Conservation (phyloP, 2,888 invertebrate genomes). For the Carterocephalus palaemon region DNA sequence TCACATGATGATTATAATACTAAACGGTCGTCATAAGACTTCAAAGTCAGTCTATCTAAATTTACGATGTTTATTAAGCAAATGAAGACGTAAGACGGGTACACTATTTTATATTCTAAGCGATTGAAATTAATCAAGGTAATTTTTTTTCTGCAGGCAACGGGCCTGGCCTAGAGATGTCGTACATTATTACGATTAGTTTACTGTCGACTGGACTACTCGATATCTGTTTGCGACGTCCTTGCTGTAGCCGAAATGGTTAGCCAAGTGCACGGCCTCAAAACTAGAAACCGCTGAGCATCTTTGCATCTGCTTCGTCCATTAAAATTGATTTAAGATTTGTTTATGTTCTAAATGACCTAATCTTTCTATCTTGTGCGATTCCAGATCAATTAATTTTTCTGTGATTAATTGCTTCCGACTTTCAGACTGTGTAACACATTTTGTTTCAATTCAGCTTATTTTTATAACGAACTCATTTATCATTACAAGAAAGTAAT, state of each 20-base stretch:
- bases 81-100: slow-evolving; percentile 50
- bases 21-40: slow-evolving; percentile 34
- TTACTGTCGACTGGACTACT: slow-evolving; percentile 46
- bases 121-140: slow-evolving; percentile 54
- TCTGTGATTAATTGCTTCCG: slow-evolving; percentile 20
- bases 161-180: slow-evolving; percentile 56
- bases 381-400: slow-evolving; percentile 15
- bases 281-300: background rate
- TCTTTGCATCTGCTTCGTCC: slow-evolving; percentile 29
- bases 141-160: slow-evolving; percentile 48
- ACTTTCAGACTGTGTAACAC: slow-evolving; percentile 14
- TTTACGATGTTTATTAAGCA: slow-evolving; percentile 49
- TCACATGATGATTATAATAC: slow-evolving; percentile 1
- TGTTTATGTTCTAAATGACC: slow-evolving; percentile 29
- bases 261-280: slow-evolving; percentile 15
- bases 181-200: slow-evolving; percentile 44
- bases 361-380: slow-evolving; percentile 12
- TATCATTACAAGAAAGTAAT: too few species aligned
- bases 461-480: background rate
- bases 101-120: slow-evolving; percentile 48
- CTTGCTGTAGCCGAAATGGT: slow-evolving; percentile 31
- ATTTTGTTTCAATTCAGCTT: too few species aligned
- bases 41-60: slow-evolving; percentile 46
- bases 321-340: slow-evolving; percentile 34
- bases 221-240: slow-evolving; percentile 27